Base-by-base conservation (phyloP, 2,797 vertebrate species). In the Urocyon cinereoargenteus region DNA sequence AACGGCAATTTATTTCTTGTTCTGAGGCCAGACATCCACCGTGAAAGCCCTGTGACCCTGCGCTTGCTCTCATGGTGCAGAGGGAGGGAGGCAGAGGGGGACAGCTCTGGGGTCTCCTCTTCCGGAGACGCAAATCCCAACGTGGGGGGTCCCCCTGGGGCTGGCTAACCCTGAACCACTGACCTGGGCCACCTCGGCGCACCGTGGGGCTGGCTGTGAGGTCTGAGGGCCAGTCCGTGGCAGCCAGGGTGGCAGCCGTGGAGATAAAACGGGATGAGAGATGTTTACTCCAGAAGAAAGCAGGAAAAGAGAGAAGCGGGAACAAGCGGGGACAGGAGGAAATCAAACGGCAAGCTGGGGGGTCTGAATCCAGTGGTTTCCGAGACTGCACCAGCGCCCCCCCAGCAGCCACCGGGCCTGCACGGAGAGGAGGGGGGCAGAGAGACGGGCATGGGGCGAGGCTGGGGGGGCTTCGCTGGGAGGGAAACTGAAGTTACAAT, bases 361-460 rank as follows among this genome's bases (percentile, higher is more conserved):
- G 34, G 61, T 14, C 36, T 8, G 8, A n/a, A 57, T 36, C 34
- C 7, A 31, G 8, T 5, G 49, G 13, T 11, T 0, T 21, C 14
- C 0, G 2, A 0, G 24, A 31, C 9, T 1, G 1, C 28, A 7
- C 11, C 6, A 6, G 5, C 13, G 0, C 1, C 2, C 28, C 26
- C 15, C 18, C 14, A 45, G 3, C 15, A 73, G 83, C 40, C 40
- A 45, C 51, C n/a, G 4, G 82, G 53, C 49, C 94, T 66, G 21
- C 68, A 75, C 61, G 8, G 28, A 55, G 28, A 14, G 77, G 36
- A 36, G 13, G 24, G 28, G 40, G 36, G n/a, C 34, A 1, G 66
- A 73, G 28, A 59, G 19, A n/a, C 1, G 24, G 40, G 59, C 18
- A 22, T 6, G 14, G n/a, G 13, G 9, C 0, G 1, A 36, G 19